Evolutionary conservation across 2,113 vertebrate species (phyloP).

Genomic region (Pterophyllum scalare): DNA sequence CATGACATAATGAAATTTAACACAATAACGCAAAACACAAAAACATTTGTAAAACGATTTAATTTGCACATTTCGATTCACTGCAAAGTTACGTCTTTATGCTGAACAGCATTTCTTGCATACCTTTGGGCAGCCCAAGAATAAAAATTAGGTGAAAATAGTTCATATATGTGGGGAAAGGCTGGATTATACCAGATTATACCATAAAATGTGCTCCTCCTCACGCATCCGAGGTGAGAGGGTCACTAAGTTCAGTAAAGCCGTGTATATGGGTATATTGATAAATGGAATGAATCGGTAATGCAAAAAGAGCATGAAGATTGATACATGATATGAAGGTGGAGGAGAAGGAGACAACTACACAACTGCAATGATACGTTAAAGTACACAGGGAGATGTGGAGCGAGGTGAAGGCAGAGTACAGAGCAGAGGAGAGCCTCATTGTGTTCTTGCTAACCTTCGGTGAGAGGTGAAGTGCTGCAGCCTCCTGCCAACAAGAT

Average conservation of each 20-base stretch:
- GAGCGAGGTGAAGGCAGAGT: slow-evolving; percentile 38
- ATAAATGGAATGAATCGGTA: not conserved
- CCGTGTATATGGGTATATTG: not conserved
- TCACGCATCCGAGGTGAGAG: not conserved
- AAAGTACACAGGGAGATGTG: not conserved
- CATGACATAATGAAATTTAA: not conserved
- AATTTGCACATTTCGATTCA: not conserved
- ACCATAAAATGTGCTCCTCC: not conserved
- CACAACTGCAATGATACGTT: not conserved
- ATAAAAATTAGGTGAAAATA: not conserved
- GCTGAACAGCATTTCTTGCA: too few species aligned
- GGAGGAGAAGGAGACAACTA: not conserved
- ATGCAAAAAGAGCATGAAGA: not conserved
- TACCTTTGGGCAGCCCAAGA: not conserved
- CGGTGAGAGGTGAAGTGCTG: slow-evolving; percentile 71
- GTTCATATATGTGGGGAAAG: not conserved
- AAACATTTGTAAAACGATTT: not conserved
- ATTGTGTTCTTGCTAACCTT: slow-evolving; percentile 70
- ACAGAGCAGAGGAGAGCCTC: slow-evolving; percentile 55
- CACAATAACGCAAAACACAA: not conserved
- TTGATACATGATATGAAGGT: not conserved
- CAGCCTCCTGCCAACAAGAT: slow-evolving; percentile 73
- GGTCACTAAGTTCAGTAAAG: not conserved
- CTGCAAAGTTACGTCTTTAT: not conserved
- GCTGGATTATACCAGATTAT: not conserved